phyloP scores from a whole-genome alignment of 2,888 invertebrate genomes.

The Apoderus coryli region DNA sequence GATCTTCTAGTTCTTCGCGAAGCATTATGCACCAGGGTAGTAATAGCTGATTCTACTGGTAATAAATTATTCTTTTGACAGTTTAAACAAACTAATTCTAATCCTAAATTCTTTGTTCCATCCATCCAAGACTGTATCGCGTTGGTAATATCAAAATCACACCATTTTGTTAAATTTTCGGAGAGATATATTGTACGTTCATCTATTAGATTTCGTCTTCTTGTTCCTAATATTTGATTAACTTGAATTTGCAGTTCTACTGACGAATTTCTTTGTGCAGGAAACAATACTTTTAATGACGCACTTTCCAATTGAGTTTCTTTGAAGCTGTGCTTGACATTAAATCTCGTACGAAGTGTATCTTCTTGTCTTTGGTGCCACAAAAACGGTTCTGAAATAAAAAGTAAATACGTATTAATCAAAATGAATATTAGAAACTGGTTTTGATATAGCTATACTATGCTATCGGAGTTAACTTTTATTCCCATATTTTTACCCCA shows the following conservation, averaged over 20 bases:
- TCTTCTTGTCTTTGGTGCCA: too few relatives aligned
- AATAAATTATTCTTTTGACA: conserved; percentile 32
- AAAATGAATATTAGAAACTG: too few relatives aligned
- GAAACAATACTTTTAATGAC: conserved; percentile 32
- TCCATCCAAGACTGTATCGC: conserved; percentile 37
- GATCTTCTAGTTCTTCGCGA: conserved; percentile 22
- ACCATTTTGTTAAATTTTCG: conserved; percentile 37
- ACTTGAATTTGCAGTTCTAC: conserved; percentile 25
- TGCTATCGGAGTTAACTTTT: too few relatives aligned
- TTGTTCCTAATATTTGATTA: conserved; percentile 30
- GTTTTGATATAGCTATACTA: too few relatives aligned
- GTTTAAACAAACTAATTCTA: conserved; percentile 39
- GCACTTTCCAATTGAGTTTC: too few relatives aligned
- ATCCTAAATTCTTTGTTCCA: conserved; percentile 34
- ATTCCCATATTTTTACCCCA: too few relatives aligned
- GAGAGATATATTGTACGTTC: conserved; percentile 29
- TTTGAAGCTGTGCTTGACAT: too few relatives aligned
- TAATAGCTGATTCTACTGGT: conserved; percentile 26
- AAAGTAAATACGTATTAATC: too few relatives aligned
- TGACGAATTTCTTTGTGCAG: conserved; percentile 20
- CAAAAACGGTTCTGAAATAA: too few relatives aligned
- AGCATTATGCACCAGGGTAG: conserved; percentile 27
- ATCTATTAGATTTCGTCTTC: conserved; percentile 29
- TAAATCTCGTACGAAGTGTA: too few relatives aligned
- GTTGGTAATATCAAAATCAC: conserved; percentile 43